These are phyloP conservation scores for Epinotia brunnichana DNA, from an alignment of 2,888 invertebrate species.

Conservation along the genomic window DNA sequence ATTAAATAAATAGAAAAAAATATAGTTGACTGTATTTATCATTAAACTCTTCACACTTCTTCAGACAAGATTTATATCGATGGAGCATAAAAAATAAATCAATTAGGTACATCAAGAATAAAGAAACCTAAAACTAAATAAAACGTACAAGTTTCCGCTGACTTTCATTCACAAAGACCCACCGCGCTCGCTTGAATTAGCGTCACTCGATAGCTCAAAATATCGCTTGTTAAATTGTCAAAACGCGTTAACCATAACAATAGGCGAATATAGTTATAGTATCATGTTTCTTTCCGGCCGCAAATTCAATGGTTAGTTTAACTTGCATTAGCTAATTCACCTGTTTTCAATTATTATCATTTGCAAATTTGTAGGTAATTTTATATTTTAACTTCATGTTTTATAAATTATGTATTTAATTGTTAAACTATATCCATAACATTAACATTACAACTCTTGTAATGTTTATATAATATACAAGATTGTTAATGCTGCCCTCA, in stretches of 20 bases:
- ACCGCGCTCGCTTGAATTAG: slow-evolving; percentile 13
- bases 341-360: slow-evolving; percentile 17
- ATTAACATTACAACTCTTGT: too few relatives aligned
- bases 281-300: slow-evolving; percentile 40
- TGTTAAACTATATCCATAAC: too few relatives aligned
- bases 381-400: not conserved
- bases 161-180: slow-evolving; percentile 32
- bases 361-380: not conserved
- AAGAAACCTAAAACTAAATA: not conserved
- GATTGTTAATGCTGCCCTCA: too few relatives aligned
- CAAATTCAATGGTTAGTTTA: slow-evolving; percentile 31
- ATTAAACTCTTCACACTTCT: too few relatives aligned
- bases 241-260: slow-evolving; percentile 38
- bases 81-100: too few relatives aligned
- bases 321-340: slow-evolving; percentile 27
- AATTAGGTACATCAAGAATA: not conserved
- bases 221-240: slow-evolving; percentile 42
- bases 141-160: not conserved
- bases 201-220: slow-evolving; percentile 35
- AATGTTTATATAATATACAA: too few relatives aligned
- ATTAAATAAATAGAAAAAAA: too few relatives aligned
- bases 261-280: slow-evolving; percentile 36
- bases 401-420: not conserved
- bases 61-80: too few relatives aligned
- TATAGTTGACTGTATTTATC: too few relatives aligned